Evolutionary conservation across 2,797 vertebrate genomes (phyloP).

Genomic region (Cyclopterus lumpus): DNA sequence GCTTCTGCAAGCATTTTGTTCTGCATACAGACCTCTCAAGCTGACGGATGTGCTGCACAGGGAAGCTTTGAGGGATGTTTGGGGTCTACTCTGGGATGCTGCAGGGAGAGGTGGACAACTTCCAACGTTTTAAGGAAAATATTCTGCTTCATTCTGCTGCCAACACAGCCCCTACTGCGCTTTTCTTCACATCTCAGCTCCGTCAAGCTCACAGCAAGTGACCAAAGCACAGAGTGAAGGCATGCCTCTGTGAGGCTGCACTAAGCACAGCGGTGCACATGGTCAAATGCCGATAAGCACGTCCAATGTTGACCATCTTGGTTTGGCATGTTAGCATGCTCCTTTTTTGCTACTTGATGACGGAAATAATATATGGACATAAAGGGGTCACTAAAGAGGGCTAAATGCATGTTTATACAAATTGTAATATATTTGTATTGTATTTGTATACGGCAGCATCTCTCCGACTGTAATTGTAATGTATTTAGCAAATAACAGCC

Average conservation of each 20-base stretch:
- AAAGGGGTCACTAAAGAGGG: background rate
- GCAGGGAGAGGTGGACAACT: constrained; percentile 15
- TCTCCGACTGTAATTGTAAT: too few relatives aligned
- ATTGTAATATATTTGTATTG: too few relatives aligned
- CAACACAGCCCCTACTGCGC: background rate
- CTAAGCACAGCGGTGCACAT: background rate
- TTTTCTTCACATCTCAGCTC: constrained; percentile 1
- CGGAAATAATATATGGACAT: background rate
- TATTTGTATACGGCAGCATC: too few relatives aligned
- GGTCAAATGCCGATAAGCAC: background rate
- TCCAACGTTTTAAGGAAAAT: constrained; percentile 20
- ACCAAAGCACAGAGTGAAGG: constrained; percentile 2
- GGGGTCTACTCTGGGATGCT: constrained; percentile 13
- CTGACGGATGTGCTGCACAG: constrained; percentile 18
- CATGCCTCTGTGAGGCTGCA: background rate
- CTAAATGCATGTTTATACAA: too few relatives aligned
- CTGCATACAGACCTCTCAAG: constrained; percentile 12
- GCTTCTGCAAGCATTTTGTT: constrained; percentile 17
- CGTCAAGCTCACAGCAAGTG: constrained; percentile 26
- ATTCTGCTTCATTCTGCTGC: constrained; percentile 18
- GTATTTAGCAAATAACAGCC: too few relatives aligned
- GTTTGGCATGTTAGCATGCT: background rate
- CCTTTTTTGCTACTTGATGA: background rate
- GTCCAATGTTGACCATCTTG: background rate
- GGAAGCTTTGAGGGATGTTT: constrained; percentile 13